phyloP scores from a whole-genome alignment of 2,888 invertebrate genomes.

The Hybos culiciformis region DNA sequence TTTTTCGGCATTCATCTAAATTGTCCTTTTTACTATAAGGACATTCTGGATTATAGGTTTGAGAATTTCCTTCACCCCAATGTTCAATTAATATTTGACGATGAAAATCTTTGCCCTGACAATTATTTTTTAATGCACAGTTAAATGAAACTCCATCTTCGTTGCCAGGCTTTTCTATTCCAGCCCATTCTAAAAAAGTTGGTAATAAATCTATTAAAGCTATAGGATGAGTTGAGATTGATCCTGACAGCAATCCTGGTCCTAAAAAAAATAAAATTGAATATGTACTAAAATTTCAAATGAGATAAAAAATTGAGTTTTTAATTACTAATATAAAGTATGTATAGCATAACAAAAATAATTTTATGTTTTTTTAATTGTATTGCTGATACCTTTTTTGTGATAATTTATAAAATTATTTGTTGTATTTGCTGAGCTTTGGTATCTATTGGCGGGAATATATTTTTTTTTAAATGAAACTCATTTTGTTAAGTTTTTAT shows the following conservation, averaged over 20 bases:
- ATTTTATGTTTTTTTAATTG: no score
- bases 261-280: no score
- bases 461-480: no score
- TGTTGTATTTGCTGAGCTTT: no score
- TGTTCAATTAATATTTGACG: constrained; percentile 66
- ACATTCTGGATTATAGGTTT: constrained; percentile 46
- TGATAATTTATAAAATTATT: no score
- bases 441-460: no score
- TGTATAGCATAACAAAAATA: no score
- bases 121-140: constrained; percentile 17
- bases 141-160: constrained; percentile 52
- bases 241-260: constrained; percentile 45
- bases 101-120: constrained; percentile 21
- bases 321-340: no score
- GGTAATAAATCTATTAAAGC: constrained; percentile 73
- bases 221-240: constrained; percentile 42
- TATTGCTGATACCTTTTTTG: no score
- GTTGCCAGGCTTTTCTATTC: constrained; percentile 36
- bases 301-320: no score
- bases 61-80: constrained; percentile 55
- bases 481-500: no score
- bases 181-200: constrained; percentile 61
- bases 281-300: no score
- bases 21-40: constrained; percentile 40
- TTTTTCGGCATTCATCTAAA: constrained; percentile 48